Base-by-base conservation (phyloP, 2,797 vertebrate species). In the Gymnocypris eckloni region DNA sequence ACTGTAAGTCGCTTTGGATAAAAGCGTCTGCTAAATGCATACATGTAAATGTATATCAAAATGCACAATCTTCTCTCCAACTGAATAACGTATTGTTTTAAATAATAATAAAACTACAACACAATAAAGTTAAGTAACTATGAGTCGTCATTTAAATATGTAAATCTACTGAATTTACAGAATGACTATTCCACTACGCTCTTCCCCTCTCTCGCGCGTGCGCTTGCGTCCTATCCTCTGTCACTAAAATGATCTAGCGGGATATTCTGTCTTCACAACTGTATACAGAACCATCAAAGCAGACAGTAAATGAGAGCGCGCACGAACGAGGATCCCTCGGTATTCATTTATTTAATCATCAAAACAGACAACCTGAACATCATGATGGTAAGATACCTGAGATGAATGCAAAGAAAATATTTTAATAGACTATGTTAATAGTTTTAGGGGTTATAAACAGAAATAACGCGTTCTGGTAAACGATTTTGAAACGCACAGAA, bases 311-410 rank as follows among this genome's bases (percentile, higher is more conserved):
- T 25, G 52, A 56, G 69, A 56, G 54, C 43, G 64, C 54, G 33
- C n/a, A 52, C 37, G 45, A 86, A 61, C 43, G 67, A 85, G 13
- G 67, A 72, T 33, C 22, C 48, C n/a, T 66, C 11, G 13, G 12
- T 33, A 54, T 43, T 66, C 20, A 10, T 39, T 79, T 18, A 69
- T 81, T 48, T 28, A 25, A 2, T 66, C 45, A 52, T 52, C 43
- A 52, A 33, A 59, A 67, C 56, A 43, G n/a, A 84, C 50, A 6
- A 37, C 25, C 64, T 33, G 45, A 67, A 52, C 45, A 84, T 20
- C 82, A 89, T 89, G 79, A 86, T 87, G 81, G 88, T 89, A 86
- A 81, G 82, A 15, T n/a, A 56, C n/a, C 64, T 28, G 5, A 76
- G 45, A 69, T 4, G 6, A 28, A 64, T 25, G 37, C 18, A 48